Conservation (phyloP, 64 coral and sea anemone species). For the Hydrozoanthus tunicans region DNA sequence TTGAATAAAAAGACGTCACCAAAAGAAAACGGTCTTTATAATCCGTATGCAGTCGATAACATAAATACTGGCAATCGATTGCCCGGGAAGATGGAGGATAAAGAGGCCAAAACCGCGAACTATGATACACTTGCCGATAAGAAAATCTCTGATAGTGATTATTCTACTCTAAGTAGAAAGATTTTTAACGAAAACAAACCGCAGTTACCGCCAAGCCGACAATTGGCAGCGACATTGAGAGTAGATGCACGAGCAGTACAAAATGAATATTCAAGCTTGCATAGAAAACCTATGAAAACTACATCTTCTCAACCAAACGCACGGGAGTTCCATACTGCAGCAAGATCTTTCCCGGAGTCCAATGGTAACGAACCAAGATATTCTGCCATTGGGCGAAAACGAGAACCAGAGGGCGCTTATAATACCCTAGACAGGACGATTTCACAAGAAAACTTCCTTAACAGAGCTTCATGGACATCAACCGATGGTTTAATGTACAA, state of each 20-base stretch:
- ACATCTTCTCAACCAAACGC: background rate
- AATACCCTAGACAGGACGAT: conserved; percentile 39
- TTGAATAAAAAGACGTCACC: conserved; percentile 6
- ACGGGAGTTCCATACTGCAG: background rate
- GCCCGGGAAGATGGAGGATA: conserved; percentile 1
- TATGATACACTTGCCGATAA: conserved; percentile 30
- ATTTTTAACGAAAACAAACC: background rate
- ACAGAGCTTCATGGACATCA: conserved; percentile 33
- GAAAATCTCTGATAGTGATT: conserved; percentile 17
- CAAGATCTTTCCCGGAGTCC: background rate
- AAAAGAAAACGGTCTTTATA: conserved; percentile 40
- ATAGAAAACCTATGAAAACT: background rate
- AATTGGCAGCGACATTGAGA: background rate
- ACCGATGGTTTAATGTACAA: conserved; percentile 35
- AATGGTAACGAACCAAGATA: background rate
- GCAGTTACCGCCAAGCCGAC: background rate
- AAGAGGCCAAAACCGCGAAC: conserved; percentile 15
- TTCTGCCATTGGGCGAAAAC: background rate
- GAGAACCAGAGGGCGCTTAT: conserved; percentile 18
- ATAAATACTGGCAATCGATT: background rate
- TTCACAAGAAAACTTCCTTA: conserved; percentile 46
- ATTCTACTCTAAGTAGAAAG: conserved; percentile 18
- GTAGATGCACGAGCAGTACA: background rate
- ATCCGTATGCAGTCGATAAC: conserved; percentile 20
- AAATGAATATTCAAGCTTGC: conserved; percentile 40